Conservation (phyloP, 2,113 vertebrate species). For the Petrocephalus zakoni region DNA sequence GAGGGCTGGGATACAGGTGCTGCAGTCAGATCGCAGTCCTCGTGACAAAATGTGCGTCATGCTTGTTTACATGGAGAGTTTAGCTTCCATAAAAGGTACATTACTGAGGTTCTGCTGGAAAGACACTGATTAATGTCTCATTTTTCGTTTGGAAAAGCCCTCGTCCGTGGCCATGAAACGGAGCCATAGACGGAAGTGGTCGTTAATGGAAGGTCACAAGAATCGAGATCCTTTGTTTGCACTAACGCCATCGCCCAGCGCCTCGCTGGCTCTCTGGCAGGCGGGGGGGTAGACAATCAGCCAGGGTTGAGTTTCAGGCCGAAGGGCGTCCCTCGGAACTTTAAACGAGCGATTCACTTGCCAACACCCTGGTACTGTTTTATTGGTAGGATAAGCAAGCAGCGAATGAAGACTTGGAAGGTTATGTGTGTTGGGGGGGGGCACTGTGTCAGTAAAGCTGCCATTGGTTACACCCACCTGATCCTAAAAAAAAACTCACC, state of each 20-base stretch:
- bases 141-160: not conserved
- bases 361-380: not conserved
- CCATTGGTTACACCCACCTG: not conserved
- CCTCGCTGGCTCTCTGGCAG: not conserved
- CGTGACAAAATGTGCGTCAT: not conserved
- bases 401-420: not conserved
- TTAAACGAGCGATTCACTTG: not conserved
- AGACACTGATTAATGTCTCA: not conserved
- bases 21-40: not conserved
- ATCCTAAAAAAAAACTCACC: not conserved
- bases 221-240: not conserved
- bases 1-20: too few species aligned
- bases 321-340: constrained; percentile 14
- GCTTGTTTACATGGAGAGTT: not conserved
- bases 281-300: not conserved
- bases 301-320: not conserved
- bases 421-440: not conserved
- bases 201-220: constrained; percentile 7
- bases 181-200: not conserved
- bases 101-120: not conserved
- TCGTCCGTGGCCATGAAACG: not conserved
- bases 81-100: not conserved
- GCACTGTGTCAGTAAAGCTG: not conserved
- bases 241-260: not conserved
- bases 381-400: not conserved